Percentiles rank a stretch among this genome's conserved stretches.
Evolutionary conservation across 2,113 vertebrate genomes (phyloP).

Genomic region (Orcinus orca): DNA sequence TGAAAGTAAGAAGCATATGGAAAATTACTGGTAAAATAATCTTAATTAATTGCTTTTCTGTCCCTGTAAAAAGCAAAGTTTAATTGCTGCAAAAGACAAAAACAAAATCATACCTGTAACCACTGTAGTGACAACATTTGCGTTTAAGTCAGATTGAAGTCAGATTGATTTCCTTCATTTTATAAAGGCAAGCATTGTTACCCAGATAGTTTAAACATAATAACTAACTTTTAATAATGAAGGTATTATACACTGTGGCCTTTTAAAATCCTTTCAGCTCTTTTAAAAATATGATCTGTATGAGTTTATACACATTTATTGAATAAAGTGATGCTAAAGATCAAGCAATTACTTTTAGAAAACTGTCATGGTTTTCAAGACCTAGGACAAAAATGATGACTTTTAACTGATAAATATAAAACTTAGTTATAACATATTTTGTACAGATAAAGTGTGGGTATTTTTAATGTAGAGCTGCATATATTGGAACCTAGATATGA

Average conservation of each 20-base stretch:
- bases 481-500: background rate
- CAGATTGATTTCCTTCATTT: background rate
- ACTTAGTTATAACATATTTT: background rate
- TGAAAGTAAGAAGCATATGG: background rate
- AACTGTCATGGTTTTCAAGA: background rate
- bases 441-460: background rate
- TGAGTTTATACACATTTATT: background rate
- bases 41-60: background rate
- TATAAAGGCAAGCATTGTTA: background rate
- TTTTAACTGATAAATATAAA: background rate
- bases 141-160: background rate
- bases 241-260: background rate
- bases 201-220: background rate
- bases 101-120: background rate
- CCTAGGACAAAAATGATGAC: background rate
- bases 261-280: background rate
- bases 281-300: background rate
- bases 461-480: background rate
- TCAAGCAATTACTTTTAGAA: background rate
- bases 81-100: background rate
- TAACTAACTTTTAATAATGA: background rate
- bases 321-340: background rate
- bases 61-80: background rate
- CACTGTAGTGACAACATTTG: background rate
- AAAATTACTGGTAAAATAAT: conserved; percentile 8